A percentile compares a stretch with the other conserved stretches of the same genome.
Conservation (phyloP, 2,113 vertebrate genomes). For the Tinamus guttatus region DNA sequence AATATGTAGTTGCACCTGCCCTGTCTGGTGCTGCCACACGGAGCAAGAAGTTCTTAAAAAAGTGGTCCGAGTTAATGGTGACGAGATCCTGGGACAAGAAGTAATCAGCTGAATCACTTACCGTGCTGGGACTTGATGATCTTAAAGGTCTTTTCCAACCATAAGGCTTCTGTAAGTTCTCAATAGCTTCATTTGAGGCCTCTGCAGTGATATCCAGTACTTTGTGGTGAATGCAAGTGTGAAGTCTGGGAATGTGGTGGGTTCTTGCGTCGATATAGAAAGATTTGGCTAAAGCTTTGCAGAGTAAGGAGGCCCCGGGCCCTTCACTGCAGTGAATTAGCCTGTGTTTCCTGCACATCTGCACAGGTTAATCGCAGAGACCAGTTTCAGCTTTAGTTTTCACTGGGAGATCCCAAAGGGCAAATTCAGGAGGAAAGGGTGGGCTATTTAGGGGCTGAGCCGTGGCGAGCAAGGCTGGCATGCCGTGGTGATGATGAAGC, state of each 20-base stretch:
- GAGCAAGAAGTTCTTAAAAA: conserved; percentile 12
- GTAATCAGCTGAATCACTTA: not conserved
- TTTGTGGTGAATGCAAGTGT: not conserved
- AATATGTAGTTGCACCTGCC: not conserved
- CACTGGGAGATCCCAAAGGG: not conserved
- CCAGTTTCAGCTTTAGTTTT: not conserved
- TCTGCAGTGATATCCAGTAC: not conserved
- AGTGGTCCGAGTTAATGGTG: not conserved
- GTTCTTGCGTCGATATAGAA: fast-evolving
- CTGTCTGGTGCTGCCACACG: not conserved
- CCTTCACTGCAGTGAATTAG: not conserved
- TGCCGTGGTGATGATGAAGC: not conserved
- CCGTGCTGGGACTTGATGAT: not conserved
- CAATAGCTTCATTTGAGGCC: not conserved
- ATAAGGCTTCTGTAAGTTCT: too few species aligned
- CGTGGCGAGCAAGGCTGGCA: not conserved
- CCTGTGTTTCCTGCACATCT: not conserved
- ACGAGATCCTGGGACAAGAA: not conserved
- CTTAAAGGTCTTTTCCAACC: too few species aligned
- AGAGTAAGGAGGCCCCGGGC: not conserved
- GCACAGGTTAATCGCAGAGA: not conserved
- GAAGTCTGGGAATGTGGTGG: fast-evolving
- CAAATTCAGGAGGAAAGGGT: not conserved
- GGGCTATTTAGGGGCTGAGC: not conserved
- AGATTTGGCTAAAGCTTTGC: not conserved